Base-by-base conservation (phyloP, 2,888 invertebrate species). In the Thecocarcelia acutangulata region DNA sequence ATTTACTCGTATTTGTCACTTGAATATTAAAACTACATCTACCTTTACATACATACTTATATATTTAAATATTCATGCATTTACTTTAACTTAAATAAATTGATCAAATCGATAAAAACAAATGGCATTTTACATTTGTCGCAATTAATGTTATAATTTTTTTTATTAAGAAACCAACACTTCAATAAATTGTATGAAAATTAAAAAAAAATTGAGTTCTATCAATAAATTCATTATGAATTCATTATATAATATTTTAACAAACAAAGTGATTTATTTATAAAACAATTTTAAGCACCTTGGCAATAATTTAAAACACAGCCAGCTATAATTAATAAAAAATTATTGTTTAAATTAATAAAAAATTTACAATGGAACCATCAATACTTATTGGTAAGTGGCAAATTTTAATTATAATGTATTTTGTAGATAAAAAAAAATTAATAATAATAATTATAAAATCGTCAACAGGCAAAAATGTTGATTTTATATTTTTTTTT, bases 321-420 rank as follows among this genome's bases (percentile, higher is more conserved):
- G 28, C 33, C 28, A 70, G 17, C 33, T 42, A 42, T 17, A 56
- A 63, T n/a, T n/a, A 58, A n/a, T 54, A 13, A 42, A 56, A 68
- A 66, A 33, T 33, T 33, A 33, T 40, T 63, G 40, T 63, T 52
- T 52, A 64, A 28, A 52, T 21, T 21, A 21, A 61, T 56, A 40
- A 33, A 19, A n/a, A 42, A 33, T 15, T 19, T 33, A 73, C 61
- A 28, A 82, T 82, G 82, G 82, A 82, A 58, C 82, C 82, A 70
- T 82, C 82, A 78, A 78, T 82, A 64, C 70, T 82, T 64, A 82
- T 82, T 78, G 82, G 82, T 82, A 82, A 82, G 82, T 82, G 6
- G 0, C 40, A 2, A n/a, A 11, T 0, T 6, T 15, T 9, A 46
- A 56, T 44, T 46, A 15, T 48, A 48, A 33, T 28, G 28, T 28